Conservation (phyloP, 2,888 invertebrate genomes). For the Caenorhabditis plicata region DNA sequence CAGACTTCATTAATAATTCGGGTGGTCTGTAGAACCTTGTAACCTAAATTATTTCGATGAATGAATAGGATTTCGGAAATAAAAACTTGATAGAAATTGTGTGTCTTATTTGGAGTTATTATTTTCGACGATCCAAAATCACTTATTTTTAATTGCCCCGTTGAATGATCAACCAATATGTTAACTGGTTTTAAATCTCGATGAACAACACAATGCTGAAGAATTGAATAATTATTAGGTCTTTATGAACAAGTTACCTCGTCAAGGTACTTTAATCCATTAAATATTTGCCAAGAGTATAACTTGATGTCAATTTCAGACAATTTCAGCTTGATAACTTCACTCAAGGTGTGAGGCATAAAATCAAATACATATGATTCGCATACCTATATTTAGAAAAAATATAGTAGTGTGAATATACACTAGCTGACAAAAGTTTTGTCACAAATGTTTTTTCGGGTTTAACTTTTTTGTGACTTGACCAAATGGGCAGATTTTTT, state of each 20-base stretch:
- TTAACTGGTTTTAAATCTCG: slow-evolving; percentile 42
- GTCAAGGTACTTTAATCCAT: slow-evolving; percentile 46
- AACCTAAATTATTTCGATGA: slow-evolving; percentile 32
- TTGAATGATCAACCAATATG: slow-evolving; percentile 42
- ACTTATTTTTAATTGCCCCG: slow-evolving; percentile 45
- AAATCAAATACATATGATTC: slow-evolving; percentile 48
- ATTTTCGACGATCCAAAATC: slow-evolving; percentile 57
- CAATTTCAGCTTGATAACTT: slow-evolving; percentile 19
- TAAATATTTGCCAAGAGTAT: slow-evolving; percentile 56
- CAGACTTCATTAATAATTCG: slow-evolving; percentile 44
- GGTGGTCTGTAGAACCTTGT: slow-evolving; percentile 59
- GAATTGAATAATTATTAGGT: neutral
- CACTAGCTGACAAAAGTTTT: too few relatives aligned
- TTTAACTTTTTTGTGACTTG: too few relatives aligned
- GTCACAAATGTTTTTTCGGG: too few relatives aligned
- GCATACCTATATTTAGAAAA: too few relatives aligned
- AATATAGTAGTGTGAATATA: too few relatives aligned
- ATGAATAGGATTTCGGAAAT: too few relatives aligned
- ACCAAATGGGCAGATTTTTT: too few relatives aligned
- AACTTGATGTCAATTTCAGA: slow-evolving; percentile 44
- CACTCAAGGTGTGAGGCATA: slow-evolving; percentile 33
- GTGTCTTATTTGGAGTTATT: slow-evolving; percentile 17
- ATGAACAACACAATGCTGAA: slow-evolving; percentile 19
- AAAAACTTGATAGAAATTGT: slow-evolving; percentile 45
- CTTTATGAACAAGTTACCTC: slow-evolving; percentile 10